Evolutionary conservation across 2,113 vertebrate species (phyloP), one percentile per base, ranked within the genome.

Genomic region (Loxodonta africana): DNA sequence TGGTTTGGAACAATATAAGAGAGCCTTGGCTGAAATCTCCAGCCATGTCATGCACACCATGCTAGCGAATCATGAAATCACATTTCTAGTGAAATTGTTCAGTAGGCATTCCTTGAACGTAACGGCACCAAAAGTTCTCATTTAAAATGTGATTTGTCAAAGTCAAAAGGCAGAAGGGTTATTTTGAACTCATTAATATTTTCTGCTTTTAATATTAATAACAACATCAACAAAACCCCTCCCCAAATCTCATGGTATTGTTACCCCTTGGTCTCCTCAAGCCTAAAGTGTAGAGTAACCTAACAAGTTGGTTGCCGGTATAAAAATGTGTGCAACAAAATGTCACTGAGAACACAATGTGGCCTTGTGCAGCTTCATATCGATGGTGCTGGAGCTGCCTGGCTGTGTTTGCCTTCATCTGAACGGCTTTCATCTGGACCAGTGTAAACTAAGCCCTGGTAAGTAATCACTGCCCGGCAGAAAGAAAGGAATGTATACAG

Each of bases 401-500:
- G 99, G 99, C 99, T 99, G 99, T 99, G 99, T 99, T 99, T 99
- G 99, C 99, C 99, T 99, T 99, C 99, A 99, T 99, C 99, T 99
- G 98, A 98, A 98, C 99, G 99, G 99, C 99, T 99, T 99, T 99
- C 99, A 99, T 99, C 99, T 99, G 99, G 99, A 99, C 99, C 99
- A 98, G 98, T 99, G 99, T 99, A 99, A 99, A 99, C 99, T 99
- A 99, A 99, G 99, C 99, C 98, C 97, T 98, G 98, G 99, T 99
- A 99, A 99, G 99, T 99, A 99, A 99, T 99, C 99, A 99, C 99
- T 98, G 98, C 99, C 98, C 98, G 98, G 99, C 98, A 99, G 98
- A 99, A 99, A 99, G 99, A 99, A 99, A 99, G 99, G 99, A 99
- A 99, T 99, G 99, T 99, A 99, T 99, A 99, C 99, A 99, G 99